These are phyloP conservation scores for Drosophila putrida DNA, from an alignment of 2,888 invertebrate species.

Conservation along the genomic window DNA sequence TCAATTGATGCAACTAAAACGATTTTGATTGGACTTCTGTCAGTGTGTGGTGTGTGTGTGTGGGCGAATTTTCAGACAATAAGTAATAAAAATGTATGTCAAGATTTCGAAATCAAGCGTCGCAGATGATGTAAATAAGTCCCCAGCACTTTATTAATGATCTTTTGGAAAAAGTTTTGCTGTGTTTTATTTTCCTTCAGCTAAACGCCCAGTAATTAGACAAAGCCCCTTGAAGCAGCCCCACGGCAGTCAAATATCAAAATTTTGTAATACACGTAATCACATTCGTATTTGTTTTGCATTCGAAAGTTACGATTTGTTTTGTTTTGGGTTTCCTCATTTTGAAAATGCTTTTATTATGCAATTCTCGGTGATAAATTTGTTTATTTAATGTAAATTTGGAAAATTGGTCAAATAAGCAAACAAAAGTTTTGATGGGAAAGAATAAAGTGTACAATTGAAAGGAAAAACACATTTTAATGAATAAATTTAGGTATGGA, in stretches of 20 bases:
- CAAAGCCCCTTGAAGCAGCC: constrained; percentile 16
- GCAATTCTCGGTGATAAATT: constrained; percentile 6
- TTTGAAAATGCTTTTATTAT: constrained; percentile 15
- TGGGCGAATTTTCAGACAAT: constrained; percentile 25
- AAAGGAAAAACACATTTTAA: neutral
- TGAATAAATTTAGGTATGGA: neutral
- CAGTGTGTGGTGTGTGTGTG: constrained; percentile 5
- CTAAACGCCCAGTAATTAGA: constrained; percentile 61
- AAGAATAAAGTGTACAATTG: neutral
- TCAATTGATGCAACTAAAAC: constrained; percentile 56
- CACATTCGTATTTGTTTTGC: constrained; percentile 22
- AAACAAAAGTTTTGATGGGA: constrained; percentile 1
- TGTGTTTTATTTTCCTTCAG: constrained; percentile 8
- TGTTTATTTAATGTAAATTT: constrained; percentile 7
- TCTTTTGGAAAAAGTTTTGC: constrained; percentile 37
- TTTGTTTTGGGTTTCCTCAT: constrained; percentile 3
- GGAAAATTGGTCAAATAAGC: neutral
- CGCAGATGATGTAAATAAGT: constrained; percentile 5
- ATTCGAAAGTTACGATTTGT: constrained; percentile 40
- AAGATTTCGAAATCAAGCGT: constrained; percentile 46
- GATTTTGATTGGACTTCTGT: constrained; percentile 47
- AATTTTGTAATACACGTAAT: constrained; percentile 24
- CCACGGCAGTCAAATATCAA: constrained; percentile 1
- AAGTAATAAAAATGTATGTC: constrained; percentile 42
- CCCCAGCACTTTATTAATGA: constrained; percentile 43